Conservation (phyloP, 2,888 invertebrate species). For the Cylindroiulus punctatus region DNA sequence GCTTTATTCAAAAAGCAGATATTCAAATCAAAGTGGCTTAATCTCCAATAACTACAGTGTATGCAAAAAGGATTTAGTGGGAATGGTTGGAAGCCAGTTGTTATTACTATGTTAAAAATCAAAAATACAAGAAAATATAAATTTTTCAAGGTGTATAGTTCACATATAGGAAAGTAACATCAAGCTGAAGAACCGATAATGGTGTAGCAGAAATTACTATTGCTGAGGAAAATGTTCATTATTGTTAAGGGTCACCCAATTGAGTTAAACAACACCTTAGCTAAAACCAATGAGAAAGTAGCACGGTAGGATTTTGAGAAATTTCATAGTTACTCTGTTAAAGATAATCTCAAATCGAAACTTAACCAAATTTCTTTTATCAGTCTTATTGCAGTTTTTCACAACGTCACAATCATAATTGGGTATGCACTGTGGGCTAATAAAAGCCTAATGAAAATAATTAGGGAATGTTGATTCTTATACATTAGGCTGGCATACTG, state of each 20-base stretch:
- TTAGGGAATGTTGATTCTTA: constrained; percentile 11
- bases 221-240: neutral
- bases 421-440: neutral
- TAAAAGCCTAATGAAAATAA: neutral
- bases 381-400: neutral
- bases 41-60: constrained; percentile 12
- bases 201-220: neutral
- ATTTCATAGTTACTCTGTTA: neutral
- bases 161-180: neutral
- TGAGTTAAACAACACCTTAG: neutral
- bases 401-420: neutral
- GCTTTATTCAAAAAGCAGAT: neutral
- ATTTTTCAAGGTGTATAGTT: neutral
- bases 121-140: neutral
- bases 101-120: neutral
- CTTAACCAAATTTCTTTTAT: neutral
- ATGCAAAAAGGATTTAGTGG: neutral
- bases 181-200: neutral
- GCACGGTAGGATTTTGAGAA: neutral
- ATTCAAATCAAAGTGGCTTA: neutral
- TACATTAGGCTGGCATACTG: neutral
- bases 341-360: neutral
- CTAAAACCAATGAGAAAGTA: neutral
- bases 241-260: neutral
- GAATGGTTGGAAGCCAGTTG: constrained; percentile 41